Evolutionary conservation across 2,797 vertebrate genomes (phyloP), one percentile per base, ranked within the genome.

Genomic region (Anguilla anguilla): DNA sequence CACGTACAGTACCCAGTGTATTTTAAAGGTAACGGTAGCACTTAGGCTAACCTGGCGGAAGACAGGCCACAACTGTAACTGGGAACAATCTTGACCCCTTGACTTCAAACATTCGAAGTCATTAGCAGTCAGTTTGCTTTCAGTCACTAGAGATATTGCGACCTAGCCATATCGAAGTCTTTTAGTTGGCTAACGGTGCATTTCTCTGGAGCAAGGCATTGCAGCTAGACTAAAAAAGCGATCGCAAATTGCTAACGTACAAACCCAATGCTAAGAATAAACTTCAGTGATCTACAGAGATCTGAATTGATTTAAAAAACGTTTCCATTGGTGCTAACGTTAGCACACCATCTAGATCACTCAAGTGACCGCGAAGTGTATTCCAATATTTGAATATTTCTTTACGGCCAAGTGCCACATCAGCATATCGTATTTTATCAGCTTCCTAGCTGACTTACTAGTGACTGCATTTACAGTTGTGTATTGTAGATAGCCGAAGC

Each of bases 81-180:
- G 39, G 79, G 46, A 19, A 82, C 46, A n/a, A 82, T 82, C 10
- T 51, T 82, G 79, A 82, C 79, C 79, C n/a, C 25, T 51, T 51
- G 79, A 82, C 46, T 82, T 13, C 25, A n/a, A 25, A 35, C 31
- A 77, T 22, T 6, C 74, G 19, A 43, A 6, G 74, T 6, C 19
- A 7, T 51, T 39, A 77, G 35, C 31, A 19, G 15, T 39, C 35
- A 77, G 35, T 35, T 28, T 13, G 9, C 69, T 72, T 72, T 77
- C 31, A 17, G 72, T 15, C 79, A 51, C 17, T n/a, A 9, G 0
- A 25, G 19, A 82, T 0, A 17, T 82, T 0, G 74, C 69, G 46
- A 43, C 13, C 74, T 43, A 77, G 9, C 46, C 2, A 69, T 6
- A 15, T 25, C 22, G 2, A 2, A 28, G 6, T 10, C 1, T 69